phyloP scores from a whole-genome alignment of 2,888 invertebrate genomes.

The Tethea ocularis region DNA sequence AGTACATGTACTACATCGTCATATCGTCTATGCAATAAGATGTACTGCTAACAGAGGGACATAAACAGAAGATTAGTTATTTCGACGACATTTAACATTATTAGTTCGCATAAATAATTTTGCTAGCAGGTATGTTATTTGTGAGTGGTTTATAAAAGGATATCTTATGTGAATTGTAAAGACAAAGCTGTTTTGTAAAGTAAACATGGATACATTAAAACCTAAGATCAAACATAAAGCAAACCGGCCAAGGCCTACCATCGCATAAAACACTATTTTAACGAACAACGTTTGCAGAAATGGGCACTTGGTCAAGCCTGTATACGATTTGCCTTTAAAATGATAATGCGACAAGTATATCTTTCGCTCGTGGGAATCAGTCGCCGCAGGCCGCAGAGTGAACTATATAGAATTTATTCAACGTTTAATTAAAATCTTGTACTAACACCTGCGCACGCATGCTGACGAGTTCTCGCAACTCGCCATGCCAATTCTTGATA shows the following conservation, averaged over 20 bases:
- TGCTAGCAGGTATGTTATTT: background rate
- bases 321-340: slow-evolving; percentile 51
- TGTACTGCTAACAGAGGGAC: background rate
- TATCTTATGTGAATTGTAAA: slow-evolving; percentile 5
- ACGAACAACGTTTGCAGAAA: slow-evolving; percentile 36
- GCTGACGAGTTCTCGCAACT: slow-evolving; percentile 42
- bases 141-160: background rate
- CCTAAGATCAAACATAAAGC: slow-evolving; percentile 34
- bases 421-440: slow-evolving; percentile 47
- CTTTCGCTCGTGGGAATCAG: slow-evolving; percentile 51
- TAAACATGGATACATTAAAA: slow-evolving; percentile 38
- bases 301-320: slow-evolving; percentile 46
- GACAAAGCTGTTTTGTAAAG: slow-evolving; percentile 25
- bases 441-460: slow-evolving; percentile 37
- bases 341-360: slow-evolving; percentile 58
- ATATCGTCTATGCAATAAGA: background rate
- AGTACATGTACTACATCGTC: slow-evolving; percentile 11
- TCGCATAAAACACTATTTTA: slow-evolving; percentile 32
- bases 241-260: slow-evolving; percentile 49
- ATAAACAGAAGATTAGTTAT: background rate
- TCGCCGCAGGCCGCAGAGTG: slow-evolving; percentile 39
- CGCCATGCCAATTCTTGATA: slow-evolving; percentile 41
- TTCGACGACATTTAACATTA: background rate
- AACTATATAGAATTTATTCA: slow-evolving; percentile 27
- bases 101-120: background rate